Base-by-base conservation (phyloP, 2,797 vertebrate species). In the Falco concolor region DNA sequence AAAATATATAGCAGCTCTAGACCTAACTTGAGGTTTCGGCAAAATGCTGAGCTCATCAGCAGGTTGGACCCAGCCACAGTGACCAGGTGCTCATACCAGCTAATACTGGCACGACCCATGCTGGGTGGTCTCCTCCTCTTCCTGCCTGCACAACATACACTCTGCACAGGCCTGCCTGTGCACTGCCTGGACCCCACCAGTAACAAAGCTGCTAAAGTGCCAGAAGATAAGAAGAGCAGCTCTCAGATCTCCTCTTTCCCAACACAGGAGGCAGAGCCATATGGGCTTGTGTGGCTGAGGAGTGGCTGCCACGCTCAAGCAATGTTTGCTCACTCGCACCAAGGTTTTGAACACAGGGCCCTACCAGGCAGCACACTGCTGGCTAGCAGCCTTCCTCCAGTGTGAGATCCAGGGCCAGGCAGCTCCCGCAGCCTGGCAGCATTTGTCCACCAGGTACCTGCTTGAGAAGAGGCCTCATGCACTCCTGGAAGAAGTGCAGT, bases 101-200 rank as follows among this genome's bases (percentile, higher is more conserved):
- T 47, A 49, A 72, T 40, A 28, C 32, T 24, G 38, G 42, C 12
- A 64, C 0, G 8, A 45, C 50, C 34, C 50, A 36, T 20, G 9
- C 59, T 24, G 18, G 24, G 13, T 44, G 21, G 32, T 49, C 20
- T 74, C 47, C 59, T 84, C 27, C 36, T 77, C 34, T n/a, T 64
- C 64, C 72, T 5, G 1, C 24, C 56, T 44, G 72, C 2, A 1
- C 42, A 38, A 40, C 2, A 1, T 60, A 61, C 32, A 24, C 24
- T 30, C 13, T 0, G 6, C 25, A 28, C 1, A 3, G 34, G 34
- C 18, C n/a, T n/a, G n/a, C n/a, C n/a, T n/a, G n/a, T n/a, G n/a
- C n/a, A n/a, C n/a, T 50, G 49, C 32, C 16, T 1, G 2, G 36
- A 34, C 12, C 9, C 38, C 40, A 23, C 23, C 54, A 34, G 28